Evolutionary conservation across 2,113 vertebrate species (phyloP).

Genomic region (Ibidorhyncha struthersii): DNA sequence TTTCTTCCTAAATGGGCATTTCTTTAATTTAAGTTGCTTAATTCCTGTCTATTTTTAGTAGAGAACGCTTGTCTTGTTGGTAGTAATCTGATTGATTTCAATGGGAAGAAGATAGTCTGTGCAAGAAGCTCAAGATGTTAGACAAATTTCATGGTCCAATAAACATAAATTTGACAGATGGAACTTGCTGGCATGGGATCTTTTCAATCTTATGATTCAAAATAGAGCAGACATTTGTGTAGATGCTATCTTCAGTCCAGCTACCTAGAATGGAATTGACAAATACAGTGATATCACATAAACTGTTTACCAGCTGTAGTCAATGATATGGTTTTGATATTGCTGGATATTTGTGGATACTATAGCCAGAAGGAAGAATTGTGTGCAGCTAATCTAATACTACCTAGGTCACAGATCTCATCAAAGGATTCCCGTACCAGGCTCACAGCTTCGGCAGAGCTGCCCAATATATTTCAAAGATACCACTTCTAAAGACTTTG

Average conservation of each 20-base stretch:
- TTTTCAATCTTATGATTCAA: neutral
- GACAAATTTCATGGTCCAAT: constrained; percentile 7
- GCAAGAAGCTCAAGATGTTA: neutral
- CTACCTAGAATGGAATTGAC: neutral
- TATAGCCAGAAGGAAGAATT: neutral
- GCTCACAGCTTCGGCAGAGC: neutral
- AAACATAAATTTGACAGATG: constrained; percentile 17
- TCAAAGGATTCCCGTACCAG: neutral
- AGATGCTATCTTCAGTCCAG: neutral
- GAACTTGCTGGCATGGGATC: neutral
- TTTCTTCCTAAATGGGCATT: neutral
- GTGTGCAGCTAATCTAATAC: neutral
- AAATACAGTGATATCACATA: neutral
- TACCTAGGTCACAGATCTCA: neutral
- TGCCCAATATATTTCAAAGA: neutral
- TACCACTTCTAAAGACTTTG: neutral
- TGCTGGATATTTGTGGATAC: neutral
- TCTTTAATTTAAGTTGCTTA: neutral
- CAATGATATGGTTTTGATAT: neutral
- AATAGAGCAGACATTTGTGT: neutral
- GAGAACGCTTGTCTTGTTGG: neutral
- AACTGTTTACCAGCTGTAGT: neutral
- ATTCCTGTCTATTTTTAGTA: neutral
- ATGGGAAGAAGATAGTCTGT: neutral
- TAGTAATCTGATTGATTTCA: neutral